Percentiles rank a stretch among this genome's conserved stretches.
Evolutionary conservation across 2,113 vertebrate species (phyloP).

Genomic region (Rhabdomys dilectus): DNA sequence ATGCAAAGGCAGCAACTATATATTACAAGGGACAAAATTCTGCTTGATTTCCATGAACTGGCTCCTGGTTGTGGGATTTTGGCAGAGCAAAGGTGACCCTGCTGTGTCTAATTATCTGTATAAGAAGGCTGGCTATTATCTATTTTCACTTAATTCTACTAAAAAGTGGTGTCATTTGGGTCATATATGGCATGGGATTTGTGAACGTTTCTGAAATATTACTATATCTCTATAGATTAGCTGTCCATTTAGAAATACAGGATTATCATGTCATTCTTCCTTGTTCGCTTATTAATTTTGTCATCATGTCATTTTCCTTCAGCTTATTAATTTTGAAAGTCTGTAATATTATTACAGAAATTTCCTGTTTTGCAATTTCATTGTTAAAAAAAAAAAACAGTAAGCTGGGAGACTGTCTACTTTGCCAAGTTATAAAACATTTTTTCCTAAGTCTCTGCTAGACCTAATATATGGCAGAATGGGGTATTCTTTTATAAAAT

Average conservation of each 20-base stretch:
- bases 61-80: background rate
- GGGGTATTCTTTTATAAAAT: background rate
- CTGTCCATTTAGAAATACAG: background rate
- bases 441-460: background rate
- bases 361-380: background rate
- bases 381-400: background rate
- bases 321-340: background rate
- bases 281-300: background rate
- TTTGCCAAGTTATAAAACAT: background rate
- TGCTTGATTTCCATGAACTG: constrained; percentile 15
- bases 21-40: background rate
- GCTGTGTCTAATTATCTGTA: background rate
- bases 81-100: background rate
- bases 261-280: background rate
- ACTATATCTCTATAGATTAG: background rate
- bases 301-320: background rate
- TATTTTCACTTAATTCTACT: background rate
- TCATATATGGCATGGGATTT: background rate
- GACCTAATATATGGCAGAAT: background rate
- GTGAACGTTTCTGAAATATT: background rate
- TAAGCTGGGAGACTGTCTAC: background rate
- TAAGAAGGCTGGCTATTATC: background rate
- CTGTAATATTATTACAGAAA: background rate
- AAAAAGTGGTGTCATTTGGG: background rate
- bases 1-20: background rate